A percentile compares a stretch with the other conserved stretches of the same genome.
phyloP scores from a whole-genome alignment of 2,888 invertebrate species.

The Caenorhabditis sp. region DNA sequence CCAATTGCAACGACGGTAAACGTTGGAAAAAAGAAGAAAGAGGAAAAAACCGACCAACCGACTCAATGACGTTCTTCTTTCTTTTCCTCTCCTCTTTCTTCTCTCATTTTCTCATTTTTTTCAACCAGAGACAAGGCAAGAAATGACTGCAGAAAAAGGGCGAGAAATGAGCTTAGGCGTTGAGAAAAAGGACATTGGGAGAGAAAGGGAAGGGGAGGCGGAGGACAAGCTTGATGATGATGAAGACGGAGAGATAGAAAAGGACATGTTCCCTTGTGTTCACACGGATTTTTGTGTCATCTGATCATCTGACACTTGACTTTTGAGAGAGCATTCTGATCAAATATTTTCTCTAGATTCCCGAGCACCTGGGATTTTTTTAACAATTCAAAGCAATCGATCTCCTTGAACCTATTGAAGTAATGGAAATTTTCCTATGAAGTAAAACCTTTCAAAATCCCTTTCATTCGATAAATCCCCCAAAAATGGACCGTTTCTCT shows the following conservation, averaged over 20 bases:
- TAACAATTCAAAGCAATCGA: too few relatives aligned
- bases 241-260: constrained; percentile 44
- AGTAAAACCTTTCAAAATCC: too few relatives aligned
- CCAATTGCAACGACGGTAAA: constrained; percentile 44
- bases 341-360: too few relatives aligned
- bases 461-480: too few relatives aligned
- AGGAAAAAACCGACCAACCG: neutral
- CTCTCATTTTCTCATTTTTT: constrained; percentile 1
- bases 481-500: neutral
- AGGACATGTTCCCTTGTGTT: constrained; percentile 27
- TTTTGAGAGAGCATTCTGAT: too few relatives aligned
- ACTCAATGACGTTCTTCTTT: too few relatives aligned
- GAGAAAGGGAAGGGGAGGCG: too few relatives aligned
- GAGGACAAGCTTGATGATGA: constrained; percentile 25
- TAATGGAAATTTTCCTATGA: too few relatives aligned
- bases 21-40: constrained; percentile 27
- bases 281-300: constrained; percentile 23
- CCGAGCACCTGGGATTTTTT: too few relatives aligned
- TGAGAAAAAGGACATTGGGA: constrained; percentile 13
- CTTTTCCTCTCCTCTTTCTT: constrained; percentile 13
- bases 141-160: constrained; percentile 5
- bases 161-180: constrained; percentile 12
- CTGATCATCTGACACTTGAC: too few relatives aligned
- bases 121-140: constrained; percentile 14
- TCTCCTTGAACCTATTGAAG: too few relatives aligned